phyloP scores from a whole-genome alignment of 2,888 invertebrate genomes.

The Flexamia atlantica region DNA sequence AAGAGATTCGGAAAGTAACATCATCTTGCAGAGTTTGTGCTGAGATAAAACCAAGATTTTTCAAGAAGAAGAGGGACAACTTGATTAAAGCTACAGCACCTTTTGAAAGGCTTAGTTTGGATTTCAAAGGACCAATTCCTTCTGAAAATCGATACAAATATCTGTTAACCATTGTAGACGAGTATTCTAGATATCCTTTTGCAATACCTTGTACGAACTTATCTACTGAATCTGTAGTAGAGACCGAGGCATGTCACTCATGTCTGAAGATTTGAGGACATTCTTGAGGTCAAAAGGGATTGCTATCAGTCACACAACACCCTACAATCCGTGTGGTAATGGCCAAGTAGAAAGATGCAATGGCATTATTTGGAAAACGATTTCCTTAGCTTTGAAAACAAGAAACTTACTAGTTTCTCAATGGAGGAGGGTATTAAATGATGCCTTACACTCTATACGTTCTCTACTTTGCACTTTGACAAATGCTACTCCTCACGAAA shows the following conservation, averaged over 20 bases:
- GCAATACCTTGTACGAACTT: slow-evolving; percentile 34
- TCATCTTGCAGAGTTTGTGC: slow-evolving; percentile 65
- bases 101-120: slow-evolving; percentile 16
- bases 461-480: neutral
- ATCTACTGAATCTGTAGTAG: slow-evolving; percentile 9
- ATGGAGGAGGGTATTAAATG: neutral
- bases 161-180: slow-evolving; percentile 64
- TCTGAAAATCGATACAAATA: slow-evolving; percentile 49
- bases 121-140: slow-evolving; percentile 64
- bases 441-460: neutral
- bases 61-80: slow-evolving; percentile 10
- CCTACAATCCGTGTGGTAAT: slow-evolving; percentile 34
- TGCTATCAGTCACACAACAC: slow-evolving; percentile 2
- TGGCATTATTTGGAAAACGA: slow-evolving; percentile 16
- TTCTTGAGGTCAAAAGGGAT: neutral
- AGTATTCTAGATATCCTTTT: slow-evolving; percentile 66
- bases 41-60: slow-evolving; percentile 65
- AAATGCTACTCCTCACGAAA: neutral
- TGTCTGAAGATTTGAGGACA: slow-evolving; percentile 29
- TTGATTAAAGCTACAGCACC: slow-evolving; percentile 45
- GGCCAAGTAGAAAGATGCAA: slow-evolving; percentile 36
- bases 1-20: slow-evolving; percentile 64
- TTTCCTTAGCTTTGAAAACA: neutral
- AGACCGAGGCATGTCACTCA: neutral
- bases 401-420: neutral